Base-by-base conservation (phyloP, 2,797 vertebrate genomes). In the Pipistrellus pygmaeus region DNA sequence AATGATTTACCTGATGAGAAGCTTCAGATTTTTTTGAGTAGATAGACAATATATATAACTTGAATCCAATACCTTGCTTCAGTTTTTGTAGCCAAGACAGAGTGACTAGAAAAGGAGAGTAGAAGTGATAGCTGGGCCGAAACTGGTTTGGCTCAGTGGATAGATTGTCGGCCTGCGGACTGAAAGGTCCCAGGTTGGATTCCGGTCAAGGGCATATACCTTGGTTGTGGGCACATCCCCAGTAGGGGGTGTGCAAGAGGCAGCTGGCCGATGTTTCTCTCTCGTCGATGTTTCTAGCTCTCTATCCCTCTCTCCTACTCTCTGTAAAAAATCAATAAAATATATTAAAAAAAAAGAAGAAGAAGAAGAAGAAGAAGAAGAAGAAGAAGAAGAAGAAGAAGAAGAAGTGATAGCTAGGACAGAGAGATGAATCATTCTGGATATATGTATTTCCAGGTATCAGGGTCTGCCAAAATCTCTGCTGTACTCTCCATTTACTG, bases 81-180 rank as follows among this genome's bases (percentile, higher is more conserved):
- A 51, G 41, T 85, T 85, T 90, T 93, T 96, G 78, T 51, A 55
- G 57, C 69, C n/a, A 85, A 81, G 51, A 84, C 14, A 53, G 57
- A 84, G 48, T 93, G 60, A 85, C 44, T 81, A 13, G 8, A 17
- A 62, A 44, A 55, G 20, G 25, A 23, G 18, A 60, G 2, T 72
- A 88, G 27, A 51, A 51, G 6, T 13, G 4, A 57, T 44, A 35
- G 9, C 25, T 93, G 46, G 69, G n/a, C 35, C 35, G 35, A 35
- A 35, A 35, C 35, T 4, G 35, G 35, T 35, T 35, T 35, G 35
- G 35, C 4, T 35, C 35, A 35, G 35, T 35, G 35, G 35, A 35
- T 35, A 35, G 35, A 35, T 2, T 35, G 35, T 35, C 35, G 4
- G 35, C 35, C 35, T 35, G 35, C 35, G 35, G 35, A 35, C 35